Conservation (phyloP, 2,113 vertebrate genomes). For the Sterrhoptilus dennistouni region DNA sequence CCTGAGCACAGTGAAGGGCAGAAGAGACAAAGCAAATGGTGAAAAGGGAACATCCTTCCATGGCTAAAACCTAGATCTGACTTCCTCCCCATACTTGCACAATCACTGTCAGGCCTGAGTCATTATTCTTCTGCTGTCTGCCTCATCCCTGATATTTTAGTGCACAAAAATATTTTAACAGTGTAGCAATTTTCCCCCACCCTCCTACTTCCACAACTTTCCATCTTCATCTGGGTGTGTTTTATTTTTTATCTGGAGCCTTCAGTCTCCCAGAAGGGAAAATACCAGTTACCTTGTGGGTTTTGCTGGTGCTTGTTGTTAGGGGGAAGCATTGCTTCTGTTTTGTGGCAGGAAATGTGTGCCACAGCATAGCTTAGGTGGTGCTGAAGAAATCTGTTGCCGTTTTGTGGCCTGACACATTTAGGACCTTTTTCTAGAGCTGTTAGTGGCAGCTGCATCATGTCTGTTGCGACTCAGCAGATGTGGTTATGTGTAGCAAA, state of each 20-base stretch:
- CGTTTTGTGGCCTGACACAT: not conserved
- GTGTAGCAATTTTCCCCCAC: not conserved
- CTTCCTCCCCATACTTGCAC: not conserved
- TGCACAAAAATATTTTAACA: not conserved
- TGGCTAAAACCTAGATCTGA: not conserved
- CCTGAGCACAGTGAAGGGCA: not conserved
- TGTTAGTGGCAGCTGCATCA: not conserved
- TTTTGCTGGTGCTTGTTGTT: not conserved
- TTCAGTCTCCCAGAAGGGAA: not conserved
- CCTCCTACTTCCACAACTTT: not conserved
- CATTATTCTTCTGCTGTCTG: not conserved
- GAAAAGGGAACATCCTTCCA: not conserved
- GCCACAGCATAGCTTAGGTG: not conserved
- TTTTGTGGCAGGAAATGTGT: not conserved
- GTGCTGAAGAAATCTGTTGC: not conserved
- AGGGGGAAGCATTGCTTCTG: not conserved
- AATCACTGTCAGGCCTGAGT: not conserved
- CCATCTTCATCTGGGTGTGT: not conserved
- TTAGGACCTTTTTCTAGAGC: not conserved
- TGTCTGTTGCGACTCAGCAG: conserved; percentile 12
- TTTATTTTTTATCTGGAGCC: not conserved
- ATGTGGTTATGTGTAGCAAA: not conserved
- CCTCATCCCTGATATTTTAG: not conserved
- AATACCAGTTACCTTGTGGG: not conserved
- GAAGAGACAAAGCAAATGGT: not conserved